A percentile compares a stretch with the other conserved stretches of the same genome.
Conservation (phyloP, 2,888 invertebrate genomes). For the Mesorhabditis belari region DNA sequence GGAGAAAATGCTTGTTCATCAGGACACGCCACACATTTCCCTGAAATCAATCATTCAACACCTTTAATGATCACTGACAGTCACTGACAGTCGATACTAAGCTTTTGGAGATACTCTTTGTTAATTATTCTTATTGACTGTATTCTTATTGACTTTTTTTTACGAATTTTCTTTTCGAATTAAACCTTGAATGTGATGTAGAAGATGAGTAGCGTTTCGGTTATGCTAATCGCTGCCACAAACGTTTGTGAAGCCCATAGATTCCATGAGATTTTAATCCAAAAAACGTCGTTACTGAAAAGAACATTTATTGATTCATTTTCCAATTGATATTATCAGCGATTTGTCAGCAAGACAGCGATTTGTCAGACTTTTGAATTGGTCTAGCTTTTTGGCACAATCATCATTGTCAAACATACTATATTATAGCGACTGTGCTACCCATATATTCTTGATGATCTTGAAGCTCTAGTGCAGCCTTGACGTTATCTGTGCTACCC, state of each 20-base stretch:
- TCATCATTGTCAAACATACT: neutral
- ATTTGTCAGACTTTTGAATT: constrained; percentile 2
- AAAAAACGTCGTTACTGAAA: constrained; percentile 35
- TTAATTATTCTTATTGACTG: too few relatives aligned
- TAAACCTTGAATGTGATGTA: constrained; percentile 92
- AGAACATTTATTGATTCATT: neutral
- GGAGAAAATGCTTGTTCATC: constrained; percentile 84
- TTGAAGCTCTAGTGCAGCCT: too few relatives aligned
- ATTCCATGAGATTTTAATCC: constrained; percentile 30
- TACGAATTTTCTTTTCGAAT: constrained; percentile 31
- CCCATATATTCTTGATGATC: too few relatives aligned
- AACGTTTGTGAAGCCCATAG: constrained; percentile 42
- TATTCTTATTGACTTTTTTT: neutral
- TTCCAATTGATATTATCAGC: constrained; percentile 6
- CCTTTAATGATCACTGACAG: too few relatives aligned
- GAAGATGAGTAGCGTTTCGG: constrained; percentile 84
- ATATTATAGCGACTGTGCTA: neutral
- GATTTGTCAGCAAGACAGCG: constrained; percentile 7
- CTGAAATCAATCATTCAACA: constrained; percentile 61
- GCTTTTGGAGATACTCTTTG: too few relatives aligned
- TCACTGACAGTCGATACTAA: too few relatives aligned
- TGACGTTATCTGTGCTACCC: too few relatives aligned
- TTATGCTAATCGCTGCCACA: constrained; percentile 64
- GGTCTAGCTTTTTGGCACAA: constrained; percentile 4
- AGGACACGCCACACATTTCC: constrained; percentile 95